Evolutionary conservation across 1,140 invertebrate species (phyloP).

Genomic region (Procambarus clarkii): DNA sequence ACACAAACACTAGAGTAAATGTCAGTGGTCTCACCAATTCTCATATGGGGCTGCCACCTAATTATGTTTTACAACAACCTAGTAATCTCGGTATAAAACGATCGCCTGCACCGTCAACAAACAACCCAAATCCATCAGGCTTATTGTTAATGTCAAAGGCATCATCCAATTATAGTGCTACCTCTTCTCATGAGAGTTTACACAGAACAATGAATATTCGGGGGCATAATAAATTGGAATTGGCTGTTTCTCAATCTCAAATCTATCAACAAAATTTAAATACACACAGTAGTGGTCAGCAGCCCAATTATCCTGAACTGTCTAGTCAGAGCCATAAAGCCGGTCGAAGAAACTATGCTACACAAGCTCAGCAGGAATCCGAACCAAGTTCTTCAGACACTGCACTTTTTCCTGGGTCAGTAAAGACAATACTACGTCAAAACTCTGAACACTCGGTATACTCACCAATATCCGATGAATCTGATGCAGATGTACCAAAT

Average conservation of each 20-base stretch:
- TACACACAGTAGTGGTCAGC: not conserved
- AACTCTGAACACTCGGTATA: slow-evolving; percentile 46
- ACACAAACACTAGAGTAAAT: not conserved
- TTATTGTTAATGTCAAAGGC: not conserved
- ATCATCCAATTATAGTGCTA: not conserved
- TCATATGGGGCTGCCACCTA: slow-evolving; percentile 30
- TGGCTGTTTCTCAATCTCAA: not conserved
- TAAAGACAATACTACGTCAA: slow-evolving; percentile 31
- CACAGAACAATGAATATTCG: not conserved
- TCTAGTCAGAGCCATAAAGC: slow-evolving; percentile 13
- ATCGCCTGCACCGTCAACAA: not conserved
- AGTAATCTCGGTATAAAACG: not conserved
- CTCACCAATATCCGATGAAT: slow-evolving; percentile 60
- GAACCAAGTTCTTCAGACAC: not conserved
- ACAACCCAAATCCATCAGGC: not conserved
- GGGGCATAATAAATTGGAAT: not conserved
- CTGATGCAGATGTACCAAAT: slow-evolving; percentile 41
- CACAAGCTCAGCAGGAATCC: not conserved
- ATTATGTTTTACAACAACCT: slow-evolving; percentile 13
- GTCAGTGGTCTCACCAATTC: slow-evolving; percentile 25
- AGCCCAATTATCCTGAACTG: not conserved
- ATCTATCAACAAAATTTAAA: not conserved
- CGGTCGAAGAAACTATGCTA: not conserved
- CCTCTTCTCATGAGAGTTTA: not conserved
- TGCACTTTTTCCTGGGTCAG: not conserved